Evolutionary conservation across 2,888 invertebrate species (phyloP), one percentile per base, ranked within the genome.

Genomic region (Trichopoda pennipes): DNA sequence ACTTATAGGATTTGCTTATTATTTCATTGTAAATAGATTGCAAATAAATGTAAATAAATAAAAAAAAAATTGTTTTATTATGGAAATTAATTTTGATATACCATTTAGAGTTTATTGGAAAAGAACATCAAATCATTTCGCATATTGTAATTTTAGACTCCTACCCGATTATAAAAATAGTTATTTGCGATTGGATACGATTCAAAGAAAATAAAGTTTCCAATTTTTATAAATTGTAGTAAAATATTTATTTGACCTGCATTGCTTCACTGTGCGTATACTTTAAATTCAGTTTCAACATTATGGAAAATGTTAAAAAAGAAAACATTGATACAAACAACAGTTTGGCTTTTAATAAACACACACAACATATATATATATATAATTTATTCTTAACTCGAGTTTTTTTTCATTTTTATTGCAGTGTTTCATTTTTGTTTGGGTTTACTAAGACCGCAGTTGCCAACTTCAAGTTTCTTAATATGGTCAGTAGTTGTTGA

Each of bases 391-490:
- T 73, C 73, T 79, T 63, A 28, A 49, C 63, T 73, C 55, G 53
- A 60, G n/a, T n/a, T 68, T 60, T 68, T 70, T 69, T 35, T n/a
- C 66, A 49, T 61, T 74, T 76, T 44, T 55, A 60, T 56, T 84
- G 73, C 4, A 75, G 12, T 49, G 47, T 79, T 75, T 60, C 56
- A 19, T 35, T 76, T 70, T 75, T 44, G 42, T 64, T 79, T 74
- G 61, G 55, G 56, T 56, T 78, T 38, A 12, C 12, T 38, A 12
- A 12, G 38, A 23, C 66, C 61, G 55, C 60, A 74, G 66, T 60
- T 79, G 51, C 69, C 68, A 80, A 76, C 47, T 84, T 60, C 85
- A 69, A 81, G 84, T 85, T 85, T 64, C 85, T 85, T 60, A 81
- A 84, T 85, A 82, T 84, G 85, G 85, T 82, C 84, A 84, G 61